Percentiles rank a stretch among this genome's conserved stretches.
These are phyloP conservation scores for Agrotis ipsilon DNA, from an alignment of 2,888 invertebrate genomes.

Conservation along the genomic window DNA sequence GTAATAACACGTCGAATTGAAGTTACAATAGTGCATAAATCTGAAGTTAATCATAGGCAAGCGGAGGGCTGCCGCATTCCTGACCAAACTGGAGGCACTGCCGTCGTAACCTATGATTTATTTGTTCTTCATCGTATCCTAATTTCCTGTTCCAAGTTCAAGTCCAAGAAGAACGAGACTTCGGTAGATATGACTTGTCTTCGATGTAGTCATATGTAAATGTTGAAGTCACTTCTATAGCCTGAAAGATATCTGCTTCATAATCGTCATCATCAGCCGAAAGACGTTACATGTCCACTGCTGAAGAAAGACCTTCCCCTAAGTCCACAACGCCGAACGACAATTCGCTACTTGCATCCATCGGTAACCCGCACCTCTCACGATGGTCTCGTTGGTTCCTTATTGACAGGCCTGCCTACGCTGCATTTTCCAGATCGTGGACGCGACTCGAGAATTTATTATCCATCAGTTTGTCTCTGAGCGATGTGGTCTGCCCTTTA, in stretches of 20 bases:
- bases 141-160: slow-evolving; percentile 3
- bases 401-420: too few species aligned
- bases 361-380: too few species aligned
- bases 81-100: slow-evolving; percentile 8
- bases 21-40: slow-evolving; percentile 49
- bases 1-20: slow-evolving; percentile 9
- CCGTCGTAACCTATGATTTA: slow-evolving; percentile 24
- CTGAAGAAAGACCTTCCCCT: too few species aligned
- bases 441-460: too few species aligned
- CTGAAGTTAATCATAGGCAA: slow-evolving; percentile 23
- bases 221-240: neutral
- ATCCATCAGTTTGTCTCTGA: too few species aligned
- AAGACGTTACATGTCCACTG: too few species aligned
- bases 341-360: too few species aligned
- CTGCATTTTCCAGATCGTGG: too few species aligned
- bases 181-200: neutral
- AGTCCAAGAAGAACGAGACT: neutral
- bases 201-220: neutral
- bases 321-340: too few species aligned
- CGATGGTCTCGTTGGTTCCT: too few species aligned
- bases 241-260: neutral
- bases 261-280: too few species aligned
- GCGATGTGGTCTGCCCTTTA: too few species aligned
- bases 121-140: slow-evolving; percentile 7
- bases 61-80: slow-evolving; percentile 30